Evolutionary conservation across 2,888 invertebrate species (phyloP).

Genomic region (Dusona sp.): DNA sequence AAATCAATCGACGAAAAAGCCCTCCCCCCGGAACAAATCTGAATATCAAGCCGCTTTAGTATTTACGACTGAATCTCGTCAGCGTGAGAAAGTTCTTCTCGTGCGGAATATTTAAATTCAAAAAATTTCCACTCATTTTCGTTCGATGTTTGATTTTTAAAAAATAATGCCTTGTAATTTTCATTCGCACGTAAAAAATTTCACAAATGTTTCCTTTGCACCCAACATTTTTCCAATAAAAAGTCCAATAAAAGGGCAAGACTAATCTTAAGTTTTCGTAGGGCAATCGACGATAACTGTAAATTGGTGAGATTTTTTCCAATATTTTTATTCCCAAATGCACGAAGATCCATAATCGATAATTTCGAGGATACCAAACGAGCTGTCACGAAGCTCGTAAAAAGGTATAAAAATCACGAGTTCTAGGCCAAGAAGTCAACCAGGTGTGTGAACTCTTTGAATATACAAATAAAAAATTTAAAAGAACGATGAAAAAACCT

Average conservation of each 20-base stretch:
- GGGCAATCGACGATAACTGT: neutral
- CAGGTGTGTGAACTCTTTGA: slow-evolving; percentile 3
- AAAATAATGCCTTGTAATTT: neutral
- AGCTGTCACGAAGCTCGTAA: slow-evolving; percentile 36
- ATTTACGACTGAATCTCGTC: slow-evolving; percentile 54
- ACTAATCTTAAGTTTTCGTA: neutral
- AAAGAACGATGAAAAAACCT: slow-evolving; percentile 8
- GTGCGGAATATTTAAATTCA: neutral
- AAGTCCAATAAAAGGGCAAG: no score
- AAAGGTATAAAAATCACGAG: slow-evolving; percentile 48
- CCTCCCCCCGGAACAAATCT: slow-evolving; percentile 65
- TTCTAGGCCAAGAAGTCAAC: slow-evolving; percentile 11
- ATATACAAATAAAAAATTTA: neutral
- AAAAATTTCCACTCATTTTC: neutral
- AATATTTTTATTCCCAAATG: neutral
- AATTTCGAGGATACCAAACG: slow-evolving; percentile 21
- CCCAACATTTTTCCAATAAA: neutral
- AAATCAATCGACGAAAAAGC: slow-evolving; percentile 76
- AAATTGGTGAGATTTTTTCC: neutral
- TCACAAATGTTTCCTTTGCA: neutral
- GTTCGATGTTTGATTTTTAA: no score
- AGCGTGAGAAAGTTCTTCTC: slow-evolving; percentile 68
- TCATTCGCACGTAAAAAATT: neutral
- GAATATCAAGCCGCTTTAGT: slow-evolving; percentile 59
- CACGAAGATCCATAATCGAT: slow-evolving; percentile 17